phyloP scores from a whole-genome alignment of 2,888 invertebrate species.

The Incurvaria masculella region DNA sequence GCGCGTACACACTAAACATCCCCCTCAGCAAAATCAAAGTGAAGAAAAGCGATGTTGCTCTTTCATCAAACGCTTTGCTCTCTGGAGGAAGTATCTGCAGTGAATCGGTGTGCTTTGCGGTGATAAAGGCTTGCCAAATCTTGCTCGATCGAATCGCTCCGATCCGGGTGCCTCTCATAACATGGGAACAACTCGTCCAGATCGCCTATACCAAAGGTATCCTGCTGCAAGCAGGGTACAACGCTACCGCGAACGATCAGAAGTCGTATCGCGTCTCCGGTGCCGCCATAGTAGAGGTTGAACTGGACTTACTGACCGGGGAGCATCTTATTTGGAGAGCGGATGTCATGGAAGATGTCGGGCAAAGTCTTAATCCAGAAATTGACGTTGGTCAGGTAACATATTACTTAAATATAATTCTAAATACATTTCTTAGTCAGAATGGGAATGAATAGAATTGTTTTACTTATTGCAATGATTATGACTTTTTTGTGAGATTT shows the following conservation, averaged over 20 bases:
- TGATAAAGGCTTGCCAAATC: slow-evolving; percentile 35
- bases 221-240: slow-evolving; percentile 22
- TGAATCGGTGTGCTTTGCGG: slow-evolving; percentile 27
- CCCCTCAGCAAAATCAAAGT: slow-evolving; percentile 61
- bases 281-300: slow-evolving; percentile 55
- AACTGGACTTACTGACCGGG: slow-evolving; percentile 63
- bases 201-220: slow-evolving; percentile 20
- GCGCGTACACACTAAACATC: slow-evolving; percentile 61
- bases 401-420: too few species aligned
- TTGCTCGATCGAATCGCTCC: slow-evolving; percentile 31
- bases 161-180: slow-evolving; percentile 25
- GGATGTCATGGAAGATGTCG: slow-evolving; percentile 57
- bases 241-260: slow-evolving; percentile 19
- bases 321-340: slow-evolving; percentile 50
- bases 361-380: slow-evolving; percentile 53
- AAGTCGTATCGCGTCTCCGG: slow-evolving; percentile 49
- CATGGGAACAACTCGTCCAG: slow-evolving; percentile 26
- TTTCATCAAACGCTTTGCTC: slow-evolving; percentile 58
- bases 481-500: too few species aligned
- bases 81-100: slow-evolving; percentile 60
- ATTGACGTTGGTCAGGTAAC: slow-evolving; percentile 55
- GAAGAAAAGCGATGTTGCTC: slow-evolving; percentile 59
- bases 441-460: too few species aligned
- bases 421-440: too few species aligned
- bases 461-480: too few species aligned